Conservation (phyloP, 1,140 invertebrate species). For the Pogonomyrmex californicus region DNA sequence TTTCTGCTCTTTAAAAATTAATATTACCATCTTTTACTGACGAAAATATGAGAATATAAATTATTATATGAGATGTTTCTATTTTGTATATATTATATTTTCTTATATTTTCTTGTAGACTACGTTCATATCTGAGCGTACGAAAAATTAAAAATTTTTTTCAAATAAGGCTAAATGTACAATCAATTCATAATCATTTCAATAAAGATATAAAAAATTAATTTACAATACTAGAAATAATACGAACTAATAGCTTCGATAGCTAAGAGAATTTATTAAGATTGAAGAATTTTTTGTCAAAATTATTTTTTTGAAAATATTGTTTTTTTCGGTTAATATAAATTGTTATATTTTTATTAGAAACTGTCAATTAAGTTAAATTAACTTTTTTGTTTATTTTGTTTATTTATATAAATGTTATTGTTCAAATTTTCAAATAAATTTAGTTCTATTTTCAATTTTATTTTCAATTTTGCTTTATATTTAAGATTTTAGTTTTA, state of each 20-base stretch:
- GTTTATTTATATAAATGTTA: no score
- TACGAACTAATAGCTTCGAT: neutral
- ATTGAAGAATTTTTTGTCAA: neutral
- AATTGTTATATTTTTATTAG: neutral
- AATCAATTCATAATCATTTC: neutral
- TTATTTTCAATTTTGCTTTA: neutral
- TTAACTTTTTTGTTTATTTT: no score
- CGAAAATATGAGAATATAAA: neutral
- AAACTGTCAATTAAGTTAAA: no score
- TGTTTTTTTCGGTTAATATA: neutral
- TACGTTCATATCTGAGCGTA: neutral
- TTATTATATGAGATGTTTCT: neutral
- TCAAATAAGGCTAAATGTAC: neutral
- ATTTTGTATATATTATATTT: neutral
- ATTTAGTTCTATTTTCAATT: neutral
- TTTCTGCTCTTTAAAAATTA: neutral
- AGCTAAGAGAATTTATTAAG: neutral
- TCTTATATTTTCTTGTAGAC: no score
- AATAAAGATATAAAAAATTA: neutral
- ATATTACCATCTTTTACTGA: neutral
- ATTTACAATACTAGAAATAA: neutral
- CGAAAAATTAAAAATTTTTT: neutral
- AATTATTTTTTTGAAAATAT: neutral
- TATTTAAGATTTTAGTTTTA: neutral
- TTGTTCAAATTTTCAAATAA: neutral